Evolutionary conservation across 2,797 vertebrate genomes (phyloP), one percentile per base, ranked within the genome.

Genomic region (Poecilia velifera): DNA sequence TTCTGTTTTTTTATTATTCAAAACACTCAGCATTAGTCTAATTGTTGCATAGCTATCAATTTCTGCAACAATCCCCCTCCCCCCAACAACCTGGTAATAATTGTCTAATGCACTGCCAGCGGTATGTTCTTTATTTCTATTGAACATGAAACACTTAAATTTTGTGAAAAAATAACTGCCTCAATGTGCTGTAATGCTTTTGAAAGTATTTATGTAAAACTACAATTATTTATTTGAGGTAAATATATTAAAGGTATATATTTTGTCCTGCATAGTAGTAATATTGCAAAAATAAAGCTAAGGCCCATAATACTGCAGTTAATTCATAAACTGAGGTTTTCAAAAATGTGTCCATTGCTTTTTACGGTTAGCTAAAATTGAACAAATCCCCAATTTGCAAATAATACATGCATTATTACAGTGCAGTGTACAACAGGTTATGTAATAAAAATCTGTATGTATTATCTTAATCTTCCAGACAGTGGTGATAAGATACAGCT

Each of bases 381-480:
- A 28, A 3, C 13, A 46, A 71, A 16, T 22, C 4, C 25, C 64
- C 36, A 68, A 41, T 12, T 22, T 41, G 10, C 6, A 68, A 41
- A 22, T 36, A 36, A 68, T 39, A 41, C 22, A 68, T 2, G 1
- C 16, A 12, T 68, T 68, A 41, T 41, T 68, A 7, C 9, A 68
- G 25, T 71, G 3, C 68, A 28, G 6, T 16, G 12, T 16, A 28
- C 9, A 71, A 45, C 43, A 71, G 41, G 25, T n/a, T 28, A 8
- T 45, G 13, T 16, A 71, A 71, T 41, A 45, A 45, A 45, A 71
- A 71, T 6, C 6, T 45, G 41, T 4, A 46, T 28, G 9, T 46
- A 31, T 70, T 70, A 70, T 70, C 66, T 64, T n/a, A 70, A 43
- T 12, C 10, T 43, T 70, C 39, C 66, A 70, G 66, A 70, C 39